These are phyloP conservation scores for Syngnathoides biaculeatus DNA, from an alignment of 2,113 vertebrate species.

Conservation along the genomic window DNA sequence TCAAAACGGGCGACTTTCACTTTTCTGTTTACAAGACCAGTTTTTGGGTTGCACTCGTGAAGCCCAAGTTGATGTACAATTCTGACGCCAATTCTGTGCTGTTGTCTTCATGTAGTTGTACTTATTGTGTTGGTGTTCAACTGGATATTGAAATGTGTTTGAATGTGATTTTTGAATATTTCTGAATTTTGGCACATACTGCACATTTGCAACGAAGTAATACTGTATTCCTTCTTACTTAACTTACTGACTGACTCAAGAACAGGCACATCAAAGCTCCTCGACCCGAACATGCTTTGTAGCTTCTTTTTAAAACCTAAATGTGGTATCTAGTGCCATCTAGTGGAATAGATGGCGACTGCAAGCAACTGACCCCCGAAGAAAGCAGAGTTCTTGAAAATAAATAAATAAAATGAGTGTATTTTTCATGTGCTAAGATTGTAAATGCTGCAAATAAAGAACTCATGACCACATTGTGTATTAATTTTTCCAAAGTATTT, in stretches of 20 bases:
- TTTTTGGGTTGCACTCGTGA: background rate
- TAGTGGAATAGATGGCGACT: background rate
- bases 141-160: background rate
- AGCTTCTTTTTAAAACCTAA: conserved; percentile 1
- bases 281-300: background rate
- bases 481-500: background rate
- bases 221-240: too few species aligned
- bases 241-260: background rate
- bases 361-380: background rate
- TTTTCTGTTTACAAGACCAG: background rate
- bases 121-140: background rate
- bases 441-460: conserved; percentile 34
- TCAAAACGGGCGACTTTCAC: background rate
- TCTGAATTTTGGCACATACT: conserved; percentile 1
- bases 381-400: conserved; percentile 26
- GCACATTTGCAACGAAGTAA: background rate
- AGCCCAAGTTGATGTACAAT: background rate
- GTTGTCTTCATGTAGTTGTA: background rate
- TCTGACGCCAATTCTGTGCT: background rate
- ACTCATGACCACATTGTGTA: conserved; percentile 12
- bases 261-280: background rate
- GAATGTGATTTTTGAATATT: background rate
- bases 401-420: background rate
- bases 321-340: background rate
- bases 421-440: conserved; percentile 39